A percentile compares a stretch with the other conserved stretches of the same genome.
These are phyloP conservation scores for Hydractinia echinata DNA, from an alignment of 30 jellyfish, hydroid and myxozoan genomes.

Conservation along the genomic window DNA sequence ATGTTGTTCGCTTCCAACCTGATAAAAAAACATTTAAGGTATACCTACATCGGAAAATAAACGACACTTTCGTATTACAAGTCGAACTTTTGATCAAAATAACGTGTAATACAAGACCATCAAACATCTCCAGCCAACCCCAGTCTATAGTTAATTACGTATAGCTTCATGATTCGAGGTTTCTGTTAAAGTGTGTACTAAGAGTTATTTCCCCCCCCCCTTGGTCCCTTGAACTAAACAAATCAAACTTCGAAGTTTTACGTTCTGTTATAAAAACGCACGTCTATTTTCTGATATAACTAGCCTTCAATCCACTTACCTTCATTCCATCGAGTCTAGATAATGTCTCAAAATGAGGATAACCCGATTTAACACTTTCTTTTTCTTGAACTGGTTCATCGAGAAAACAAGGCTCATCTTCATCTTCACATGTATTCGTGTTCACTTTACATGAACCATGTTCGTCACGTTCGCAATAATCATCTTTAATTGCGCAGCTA, in stretches of 20 bases:
- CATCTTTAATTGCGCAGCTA: background rate
- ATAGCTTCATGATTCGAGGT: too few relatives aligned
- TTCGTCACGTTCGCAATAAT: slow-evolving; percentile 63
- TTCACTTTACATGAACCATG: slow-evolving; percentile 54
- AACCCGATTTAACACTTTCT: background rate
- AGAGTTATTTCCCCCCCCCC: too few relatives aligned
- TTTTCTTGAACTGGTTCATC: slow-evolving; percentile 26
- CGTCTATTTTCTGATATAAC: background rate
- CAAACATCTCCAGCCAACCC: too few relatives aligned
- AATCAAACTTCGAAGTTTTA: too few relatives aligned
- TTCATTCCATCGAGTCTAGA: slow-evolving; percentile 31
- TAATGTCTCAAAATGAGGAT: slow-evolving; percentile 23
- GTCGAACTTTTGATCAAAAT: too few relatives aligned
- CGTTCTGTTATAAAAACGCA: too few relatives aligned
- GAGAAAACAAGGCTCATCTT: slow-evolving; percentile 39
- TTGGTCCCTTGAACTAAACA: too few relatives aligned
- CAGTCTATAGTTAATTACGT: too few relatives aligned
- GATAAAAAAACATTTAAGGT: background rate
- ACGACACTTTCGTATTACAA: background rate
- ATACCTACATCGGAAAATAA: background rate
- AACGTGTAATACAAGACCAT: too few relatives aligned
- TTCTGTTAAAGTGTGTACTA: too few relatives aligned
- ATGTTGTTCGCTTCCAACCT: slow-evolving; percentile 77
- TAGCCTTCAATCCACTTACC: background rate
- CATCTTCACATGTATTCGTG: slow-evolving; percentile 10